These are phyloP conservation scores for Pelochelys cantorii DNA, from an alignment of 2,797 vertebrate species.

Conservation along the genomic window DNA sequence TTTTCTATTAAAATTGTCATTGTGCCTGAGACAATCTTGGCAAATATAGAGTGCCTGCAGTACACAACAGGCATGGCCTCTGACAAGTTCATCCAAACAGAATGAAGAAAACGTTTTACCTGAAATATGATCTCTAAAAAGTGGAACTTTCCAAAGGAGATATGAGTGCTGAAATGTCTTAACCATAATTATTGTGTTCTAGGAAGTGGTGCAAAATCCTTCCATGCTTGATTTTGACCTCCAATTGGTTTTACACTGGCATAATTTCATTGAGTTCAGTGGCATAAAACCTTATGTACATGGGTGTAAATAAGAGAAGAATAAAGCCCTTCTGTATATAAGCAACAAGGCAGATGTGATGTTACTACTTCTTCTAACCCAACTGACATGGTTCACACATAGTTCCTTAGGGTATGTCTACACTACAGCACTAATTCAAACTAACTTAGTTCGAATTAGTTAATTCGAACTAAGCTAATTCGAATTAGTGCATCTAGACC, in stretches of 20 bases:
- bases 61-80: rapidly evolving
- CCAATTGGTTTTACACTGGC: neutral
- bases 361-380: neutral
- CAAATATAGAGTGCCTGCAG: rapidly evolving
- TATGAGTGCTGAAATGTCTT: neutral
- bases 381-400: neutral
- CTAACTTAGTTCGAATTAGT: no score
- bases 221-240: neutral
- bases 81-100: neutral
- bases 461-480: no score
- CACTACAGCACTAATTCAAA: no score
- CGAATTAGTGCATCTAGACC: no score
- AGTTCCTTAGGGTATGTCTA: no score
- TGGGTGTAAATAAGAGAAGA: neutral
- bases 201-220: neutral
- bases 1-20: neutral
- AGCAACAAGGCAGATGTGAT: neutral
- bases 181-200: neutral
- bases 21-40: neutral
- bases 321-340: neutral
- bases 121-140: neutral
- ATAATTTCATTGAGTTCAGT: neutral
- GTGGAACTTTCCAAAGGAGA: neutral
- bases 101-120: neutral
- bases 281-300: neutral